phyloP scores from a whole-genome alignment of 2,888 invertebrate genomes.

The Theodoxus fluviatilis region DNA sequence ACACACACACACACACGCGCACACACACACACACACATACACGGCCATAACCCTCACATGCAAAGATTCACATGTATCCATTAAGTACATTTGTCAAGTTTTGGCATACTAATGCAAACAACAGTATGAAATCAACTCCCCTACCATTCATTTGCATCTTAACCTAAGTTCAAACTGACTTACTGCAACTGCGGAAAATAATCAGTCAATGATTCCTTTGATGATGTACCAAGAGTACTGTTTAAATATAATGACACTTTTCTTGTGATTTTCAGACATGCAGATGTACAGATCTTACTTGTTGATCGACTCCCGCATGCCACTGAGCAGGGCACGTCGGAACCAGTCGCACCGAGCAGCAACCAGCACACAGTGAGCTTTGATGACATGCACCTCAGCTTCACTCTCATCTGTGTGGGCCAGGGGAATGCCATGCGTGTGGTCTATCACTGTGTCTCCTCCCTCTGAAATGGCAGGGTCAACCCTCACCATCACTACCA shows the following conservation, averaged over 20 bases:
- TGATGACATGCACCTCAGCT: constrained; percentile 54
- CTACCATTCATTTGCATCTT: neutral
- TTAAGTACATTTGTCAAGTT: too few species aligned
- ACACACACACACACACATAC: too few species aligned
- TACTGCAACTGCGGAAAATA: too few species aligned
- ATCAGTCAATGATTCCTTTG: too few species aligned
- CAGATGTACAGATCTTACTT: constrained; percentile 66
- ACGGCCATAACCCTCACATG: too few species aligned
- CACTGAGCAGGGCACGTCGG: constrained; percentile 74
- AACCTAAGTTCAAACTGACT: neutral
- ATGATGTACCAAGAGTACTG: too few species aligned
- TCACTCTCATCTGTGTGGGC: constrained; percentile 46
- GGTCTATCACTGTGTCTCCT: constrained; percentile 63
- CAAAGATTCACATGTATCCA: too few species aligned
- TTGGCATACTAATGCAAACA: too few species aligned
- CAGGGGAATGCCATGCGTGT: constrained; percentile 55
- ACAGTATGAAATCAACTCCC: neutral
- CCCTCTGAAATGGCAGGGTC: constrained; percentile 32
- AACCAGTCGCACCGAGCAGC: constrained; percentile 77
- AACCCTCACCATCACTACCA: too few species aligned
- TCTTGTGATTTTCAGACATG: neutral
- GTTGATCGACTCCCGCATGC: constrained; percentile 77
- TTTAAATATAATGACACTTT: neutral
- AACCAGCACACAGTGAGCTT: constrained; percentile 74
- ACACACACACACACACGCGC: too few species aligned